A percentile compares a stretch with the other conserved stretches of the same genome.
These are phyloP conservation scores for Struthidea cinerea DNA, from an alignment of 2,113 vertebrate genomes.

Conservation along the genomic window DNA sequence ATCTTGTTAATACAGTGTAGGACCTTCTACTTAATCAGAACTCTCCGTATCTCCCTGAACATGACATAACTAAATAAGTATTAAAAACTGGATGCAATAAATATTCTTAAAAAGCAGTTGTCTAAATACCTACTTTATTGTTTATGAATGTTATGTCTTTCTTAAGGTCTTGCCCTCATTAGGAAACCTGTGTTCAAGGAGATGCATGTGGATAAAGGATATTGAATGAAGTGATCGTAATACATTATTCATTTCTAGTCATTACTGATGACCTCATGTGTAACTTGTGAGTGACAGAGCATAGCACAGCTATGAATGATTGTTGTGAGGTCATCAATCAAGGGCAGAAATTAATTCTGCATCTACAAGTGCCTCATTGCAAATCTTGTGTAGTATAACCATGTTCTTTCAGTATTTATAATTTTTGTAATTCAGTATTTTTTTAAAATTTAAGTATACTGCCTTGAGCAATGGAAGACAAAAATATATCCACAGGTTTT, in stretches of 20 bases:
- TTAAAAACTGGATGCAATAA: not conserved
- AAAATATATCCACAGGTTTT: not conserved
- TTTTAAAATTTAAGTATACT: not conserved
- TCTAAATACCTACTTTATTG: not conserved
- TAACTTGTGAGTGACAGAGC: not conserved
- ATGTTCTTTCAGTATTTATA: not conserved
- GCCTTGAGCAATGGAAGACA: not conserved
- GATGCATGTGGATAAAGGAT: not conserved
- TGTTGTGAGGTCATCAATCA: not conserved
- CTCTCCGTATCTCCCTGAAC: not conserved
- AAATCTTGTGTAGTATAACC: not conserved
- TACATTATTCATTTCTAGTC: slow-evolving; percentile 11
- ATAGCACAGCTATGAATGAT: not conserved
- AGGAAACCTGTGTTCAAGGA: not conserved
- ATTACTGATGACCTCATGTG: not conserved
- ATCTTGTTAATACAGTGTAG: not conserved
- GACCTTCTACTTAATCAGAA: not conserved
- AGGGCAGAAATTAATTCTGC: not conserved
- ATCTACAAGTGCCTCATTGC: not conserved
- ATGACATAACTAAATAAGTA: not conserved
- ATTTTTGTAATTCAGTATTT: not conserved
- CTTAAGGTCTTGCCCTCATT: not conserved
- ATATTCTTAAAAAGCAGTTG: not conserved
- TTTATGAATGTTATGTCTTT: not conserved
- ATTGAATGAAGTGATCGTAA: not conserved